Evolutionary conservation across 1,140 invertebrate species (phyloP).

Genomic region (Cotesia typhae): DNA sequence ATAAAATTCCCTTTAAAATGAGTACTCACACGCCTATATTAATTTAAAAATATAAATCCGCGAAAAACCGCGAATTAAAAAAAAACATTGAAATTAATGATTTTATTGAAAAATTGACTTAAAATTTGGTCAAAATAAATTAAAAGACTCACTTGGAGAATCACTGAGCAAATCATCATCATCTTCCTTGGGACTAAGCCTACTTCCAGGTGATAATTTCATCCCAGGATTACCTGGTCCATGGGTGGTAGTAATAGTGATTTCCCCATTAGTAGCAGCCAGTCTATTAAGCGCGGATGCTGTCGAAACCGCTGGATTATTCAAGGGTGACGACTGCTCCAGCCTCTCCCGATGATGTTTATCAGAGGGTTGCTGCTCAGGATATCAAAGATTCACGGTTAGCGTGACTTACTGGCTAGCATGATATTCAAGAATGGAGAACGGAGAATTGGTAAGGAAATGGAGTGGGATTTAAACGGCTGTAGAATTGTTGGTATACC

Average conservation of each 20-base stretch:
- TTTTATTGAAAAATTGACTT: no score
- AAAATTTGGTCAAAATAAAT: no score
- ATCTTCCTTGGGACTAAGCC: slow-evolving; percentile 64
- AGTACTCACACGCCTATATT: no score
- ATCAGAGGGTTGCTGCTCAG: slow-evolving; percentile 53
- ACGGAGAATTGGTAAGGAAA: no score
- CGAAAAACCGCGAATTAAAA: no score
- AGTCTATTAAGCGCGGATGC: slow-evolving; percentile 71
- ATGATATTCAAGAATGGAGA: no score
- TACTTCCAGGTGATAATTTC: slow-evolving; percentile 58
- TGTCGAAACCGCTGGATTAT: slow-evolving; percentile 62
- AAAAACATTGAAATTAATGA: no score
- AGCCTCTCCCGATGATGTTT: slow-evolving; percentile 62
- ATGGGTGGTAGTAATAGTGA: slow-evolving; percentile 80
- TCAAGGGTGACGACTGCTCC: slow-evolving; percentile 63
- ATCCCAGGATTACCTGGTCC: slow-evolving; percentile 63
- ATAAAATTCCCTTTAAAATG: no score
- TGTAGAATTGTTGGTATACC: slow-evolving; percentile 46
- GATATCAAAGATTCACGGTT: no score
- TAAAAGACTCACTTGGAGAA: slow-evolving; percentile 77
- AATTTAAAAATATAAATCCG: no score
- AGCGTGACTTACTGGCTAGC: slow-evolving; percentile 11
- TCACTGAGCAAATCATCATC: slow-evolving; percentile 78
- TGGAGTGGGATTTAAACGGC: no score
- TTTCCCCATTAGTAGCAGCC: slow-evolving; percentile 78